Conservation (phyloP, 1,140 invertebrate species). For the Uloborus diversus region DNA sequence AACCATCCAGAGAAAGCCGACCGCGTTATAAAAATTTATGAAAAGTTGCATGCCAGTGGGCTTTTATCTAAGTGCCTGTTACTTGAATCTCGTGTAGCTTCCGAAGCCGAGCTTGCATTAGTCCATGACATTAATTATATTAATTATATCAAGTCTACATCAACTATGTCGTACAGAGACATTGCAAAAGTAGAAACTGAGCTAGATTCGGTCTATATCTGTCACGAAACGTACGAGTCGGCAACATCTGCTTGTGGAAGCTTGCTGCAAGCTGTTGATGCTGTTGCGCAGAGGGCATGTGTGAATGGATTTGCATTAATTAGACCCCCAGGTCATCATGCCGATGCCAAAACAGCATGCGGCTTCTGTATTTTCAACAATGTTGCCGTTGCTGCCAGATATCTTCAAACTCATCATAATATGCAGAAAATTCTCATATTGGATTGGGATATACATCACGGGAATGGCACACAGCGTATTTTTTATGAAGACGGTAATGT, state of each 20-base stretch:
- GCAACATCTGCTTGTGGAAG: constrained; percentile 78
- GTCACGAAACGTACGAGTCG: constrained; percentile 75
- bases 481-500: constrained; percentile 78
- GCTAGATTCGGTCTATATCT: constrained; percentile 82
- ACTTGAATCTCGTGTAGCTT: constrained; percentile 70
- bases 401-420: constrained; percentile 74
- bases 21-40: constrained; percentile 75
- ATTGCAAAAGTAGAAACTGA: constrained; percentile 70
- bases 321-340: constrained; percentile 88
- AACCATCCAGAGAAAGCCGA: constrained; percentile 81
- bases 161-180: constrained; percentile 67
- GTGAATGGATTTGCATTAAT: constrained; percentile 81
- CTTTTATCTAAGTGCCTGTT: constrained; percentile 73
- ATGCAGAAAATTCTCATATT: constrained; percentile 80
- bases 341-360: constrained; percentile 74
- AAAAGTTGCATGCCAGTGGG: constrained; percentile 74
- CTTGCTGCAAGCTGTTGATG: constrained; percentile 82
- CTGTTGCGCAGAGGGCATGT: constrained; percentile 70
- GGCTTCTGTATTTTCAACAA: constrained; percentile 94
- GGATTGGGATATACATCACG: constrained; percentile 96
- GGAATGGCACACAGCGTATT: constrained; percentile 85
- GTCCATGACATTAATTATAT: constrained; percentile 75
- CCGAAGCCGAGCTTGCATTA: constrained; percentile 74
- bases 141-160: constrained; percentile 70
- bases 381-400: constrained; percentile 81